Evolutionary conservation across 2,113 vertebrate species (phyloP), one percentile per base, ranked within the genome.

Genomic region (Gasterosteus aculeatus): DNA sequence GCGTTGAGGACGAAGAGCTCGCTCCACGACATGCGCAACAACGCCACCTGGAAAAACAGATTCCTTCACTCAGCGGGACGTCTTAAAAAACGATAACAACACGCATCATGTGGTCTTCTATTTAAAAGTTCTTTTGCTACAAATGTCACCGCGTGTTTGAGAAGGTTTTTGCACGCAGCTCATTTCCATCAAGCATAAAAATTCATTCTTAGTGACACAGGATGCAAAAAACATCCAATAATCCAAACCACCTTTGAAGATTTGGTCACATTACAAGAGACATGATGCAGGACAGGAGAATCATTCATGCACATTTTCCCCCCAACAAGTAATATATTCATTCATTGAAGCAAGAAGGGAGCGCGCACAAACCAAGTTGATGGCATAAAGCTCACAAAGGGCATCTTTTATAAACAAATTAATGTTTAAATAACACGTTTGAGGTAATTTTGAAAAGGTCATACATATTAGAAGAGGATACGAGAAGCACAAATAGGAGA

Each of bases 1-100:
- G 95, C 96, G 10, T 95, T 96, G 18, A 96, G 93, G 5, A 96
- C 95, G 5, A 96, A 96, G 18, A 96, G 94, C 87, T 96, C 95
- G 4, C 95, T 96, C 96, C 96, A 96, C 0, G 95, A 95, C 95
- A 94, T 93, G 0, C 96, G 95, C 77, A 96, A 85, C 65, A 96
- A 76, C 5, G 95, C 94, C 79, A 94, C 96, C 95, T 95, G 49
- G 10, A 9, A 74, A 75, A 0, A 26, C 22, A 26, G 22, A 26
- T 26, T 26, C 35, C 18, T 31, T 11, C 4, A 18, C 62, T 44
- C 22, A 33, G 42, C 63, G 33, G 18, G 10, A 29, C 3, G 10
- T 68, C 31, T 22, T 7, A 26, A 38, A 53, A 26, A 51, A 14
- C 22, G 5, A 35, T 35, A 35, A 53, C 10, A n/a, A 38, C 26